Evolutionary conservation across 1,140 invertebrate genomes (phyloP).

Genomic region (Anagrus nilaparvatae): DNA sequence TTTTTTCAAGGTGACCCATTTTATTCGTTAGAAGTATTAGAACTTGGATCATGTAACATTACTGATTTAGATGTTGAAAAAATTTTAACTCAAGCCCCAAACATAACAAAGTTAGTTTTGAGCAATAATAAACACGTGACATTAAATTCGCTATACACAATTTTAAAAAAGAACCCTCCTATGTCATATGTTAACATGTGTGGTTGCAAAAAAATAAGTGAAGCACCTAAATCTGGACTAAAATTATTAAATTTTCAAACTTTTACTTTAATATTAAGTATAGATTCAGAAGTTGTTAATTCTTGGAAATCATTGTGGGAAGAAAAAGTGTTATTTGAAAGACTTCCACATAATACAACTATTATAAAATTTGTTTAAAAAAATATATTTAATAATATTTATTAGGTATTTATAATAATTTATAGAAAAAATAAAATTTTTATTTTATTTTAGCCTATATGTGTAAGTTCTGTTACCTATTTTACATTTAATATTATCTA

Average conservation of each 20-base stretch:
- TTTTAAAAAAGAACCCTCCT: constrained; percentile 29
- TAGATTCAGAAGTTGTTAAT: constrained; percentile 22
- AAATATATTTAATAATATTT: not conserved
- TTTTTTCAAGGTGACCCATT: constrained; percentile 18
- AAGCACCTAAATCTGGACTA: constrained; percentile 20
- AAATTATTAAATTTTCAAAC: constrained; percentile 25
- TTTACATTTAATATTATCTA: constrained; percentile 36
- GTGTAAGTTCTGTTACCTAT: constrained; percentile 39
- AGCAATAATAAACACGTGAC: constrained; percentile 33
- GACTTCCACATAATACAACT: constrained; percentile 26
- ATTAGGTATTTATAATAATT: not conserved
- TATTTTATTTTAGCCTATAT: constrained; percentile 25
- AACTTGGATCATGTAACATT: constrained; percentile 30
- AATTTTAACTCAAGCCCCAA: constrained; percentile 26
- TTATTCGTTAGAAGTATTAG: constrained; percentile 28
- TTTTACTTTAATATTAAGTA: constrained; percentile 30
- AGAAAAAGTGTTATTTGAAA: constrained; percentile 20
- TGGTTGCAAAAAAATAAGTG: constrained; percentile 26
- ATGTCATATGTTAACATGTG: constrained; percentile 27
- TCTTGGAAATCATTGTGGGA: constrained; percentile 33
- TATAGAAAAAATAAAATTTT: constrained; percentile 7
- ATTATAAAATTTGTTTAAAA: no score
- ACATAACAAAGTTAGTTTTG: constrained; percentile 30
- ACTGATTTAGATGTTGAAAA: constrained; percentile 27
- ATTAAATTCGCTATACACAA: constrained; percentile 20